phyloP scores from a whole-genome alignment of 2,888 invertebrate species.

The Nomada goodeniana region DNA sequence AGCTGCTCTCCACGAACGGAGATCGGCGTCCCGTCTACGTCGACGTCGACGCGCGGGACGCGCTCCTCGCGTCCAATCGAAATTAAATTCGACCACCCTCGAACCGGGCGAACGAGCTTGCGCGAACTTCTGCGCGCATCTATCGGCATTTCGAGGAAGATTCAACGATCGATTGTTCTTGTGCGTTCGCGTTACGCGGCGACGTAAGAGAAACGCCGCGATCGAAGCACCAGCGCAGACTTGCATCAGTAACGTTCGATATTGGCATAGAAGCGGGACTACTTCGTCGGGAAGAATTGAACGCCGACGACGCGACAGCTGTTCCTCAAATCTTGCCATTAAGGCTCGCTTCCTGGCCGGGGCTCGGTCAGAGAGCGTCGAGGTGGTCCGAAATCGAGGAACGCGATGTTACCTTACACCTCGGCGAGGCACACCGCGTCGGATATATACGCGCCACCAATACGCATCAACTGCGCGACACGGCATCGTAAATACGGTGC shows the following conservation, averaged over 20 bases:
- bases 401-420: conserved; percentile 81
- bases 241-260: conserved; percentile 36
- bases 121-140: too few relatives aligned
- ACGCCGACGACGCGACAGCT: too few relatives aligned
- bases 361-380: conserved; percentile 42
- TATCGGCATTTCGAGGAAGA: too few relatives aligned
- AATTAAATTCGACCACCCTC: neutral
- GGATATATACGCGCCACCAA: conserved; percentile 79
- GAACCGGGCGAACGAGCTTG: too few relatives aligned
- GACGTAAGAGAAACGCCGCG: conserved; percentile 34
- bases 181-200: too few relatives aligned
- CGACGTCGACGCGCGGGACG: conserved; percentile 55
- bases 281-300: too few relatives aligned
- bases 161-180: too few relatives aligned
- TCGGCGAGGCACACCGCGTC: conserved; percentile 56
- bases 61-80: neutral
- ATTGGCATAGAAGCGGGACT: conserved; percentile 17
- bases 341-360: neutral
- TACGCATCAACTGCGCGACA: conserved; percentile 78
- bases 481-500: conserved; percentile 78
- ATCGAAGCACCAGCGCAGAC: neutral
- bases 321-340: too few relatives aligned
- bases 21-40: conserved; percentile 52
- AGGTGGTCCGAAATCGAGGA: conserved; percentile 78
- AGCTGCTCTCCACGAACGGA: conserved; percentile 59